Conservation (phyloP, 1,140 invertebrate species). For the Rhysida immarginata region DNA sequence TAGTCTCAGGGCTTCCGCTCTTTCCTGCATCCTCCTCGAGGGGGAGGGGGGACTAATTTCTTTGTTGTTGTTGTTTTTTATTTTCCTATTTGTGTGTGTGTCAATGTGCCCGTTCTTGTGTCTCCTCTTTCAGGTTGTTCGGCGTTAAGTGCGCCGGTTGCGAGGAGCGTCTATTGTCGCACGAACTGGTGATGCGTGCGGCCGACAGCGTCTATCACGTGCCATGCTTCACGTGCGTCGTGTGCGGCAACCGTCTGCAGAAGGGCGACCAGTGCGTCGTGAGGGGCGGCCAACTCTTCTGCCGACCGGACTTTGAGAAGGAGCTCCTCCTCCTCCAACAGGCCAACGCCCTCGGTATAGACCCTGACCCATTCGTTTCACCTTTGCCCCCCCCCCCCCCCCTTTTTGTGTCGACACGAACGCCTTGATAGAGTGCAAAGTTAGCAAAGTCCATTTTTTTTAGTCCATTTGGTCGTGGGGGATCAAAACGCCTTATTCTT, state of each 20-base stretch:
- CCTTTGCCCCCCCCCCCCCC: no score
- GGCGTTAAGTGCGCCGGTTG: slow-evolving; percentile 83
- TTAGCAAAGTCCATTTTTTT: not conserved
- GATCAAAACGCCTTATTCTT: no score
- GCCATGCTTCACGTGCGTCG: slow-evolving; percentile 77
- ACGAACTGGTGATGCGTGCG: slow-evolving; percentile 88
- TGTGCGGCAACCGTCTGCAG: slow-evolving; percentile 79
- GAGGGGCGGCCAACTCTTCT: slow-evolving; percentile 81
- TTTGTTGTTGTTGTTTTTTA: no score
- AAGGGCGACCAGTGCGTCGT: slow-evolving; percentile 92
- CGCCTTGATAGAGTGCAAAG: not conserved
- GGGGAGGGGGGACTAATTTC: no score
- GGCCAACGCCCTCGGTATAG: not conserved
- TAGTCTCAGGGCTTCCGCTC: no score
- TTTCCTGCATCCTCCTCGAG: no score
- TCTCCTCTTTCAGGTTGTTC: slow-evolving; percentile 73
- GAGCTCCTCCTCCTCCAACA: slow-evolving; percentile 41
- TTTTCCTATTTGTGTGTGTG: no score
- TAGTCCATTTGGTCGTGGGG: no score
- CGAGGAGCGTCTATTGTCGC: slow-evolving; percentile 67
- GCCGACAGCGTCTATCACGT: slow-evolving; percentile 67
- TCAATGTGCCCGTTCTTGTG: no score
- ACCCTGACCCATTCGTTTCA: no score
- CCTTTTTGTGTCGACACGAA: not conserved
- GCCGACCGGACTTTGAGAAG: slow-evolving; percentile 79